Evolutionary conservation across 2,888 invertebrate species (phyloP).

Genomic region (Aspidapion aeneum): DNA sequence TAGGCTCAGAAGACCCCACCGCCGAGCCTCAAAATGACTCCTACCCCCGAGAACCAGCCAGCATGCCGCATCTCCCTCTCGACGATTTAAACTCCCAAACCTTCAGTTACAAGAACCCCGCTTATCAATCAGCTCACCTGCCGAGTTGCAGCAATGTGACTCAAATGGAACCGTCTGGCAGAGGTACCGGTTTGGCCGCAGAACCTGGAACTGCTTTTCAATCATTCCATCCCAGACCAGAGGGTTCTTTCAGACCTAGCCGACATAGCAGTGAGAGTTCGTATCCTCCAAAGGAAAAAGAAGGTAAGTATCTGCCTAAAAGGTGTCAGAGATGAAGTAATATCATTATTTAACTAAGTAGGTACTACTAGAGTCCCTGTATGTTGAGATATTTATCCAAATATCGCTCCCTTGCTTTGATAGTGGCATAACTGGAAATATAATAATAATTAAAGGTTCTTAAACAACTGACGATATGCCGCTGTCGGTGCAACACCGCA

Average conservation of each 20-base stretch:
- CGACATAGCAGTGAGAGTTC: not conserved
- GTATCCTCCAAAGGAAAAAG: not conserved
- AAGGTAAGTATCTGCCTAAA: not conserved
- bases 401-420: no score
- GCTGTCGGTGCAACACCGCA: no score
- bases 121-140: conserved; percentile 73
- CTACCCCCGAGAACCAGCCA: conserved; percentile 53
- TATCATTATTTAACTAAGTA: no score
- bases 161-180: not conserved
- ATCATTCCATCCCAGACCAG: not conserved
- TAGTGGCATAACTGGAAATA: no score
- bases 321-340: no score
- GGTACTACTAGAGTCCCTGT: no score
- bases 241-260: not conserved
- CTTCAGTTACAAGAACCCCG: conserved; percentile 70
- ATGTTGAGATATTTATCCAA: no score
- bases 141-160: conserved; percentile 34
- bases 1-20: not conserved
- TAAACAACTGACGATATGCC: no score
- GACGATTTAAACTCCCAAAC: conserved; percentile 42
- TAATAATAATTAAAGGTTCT: no score
- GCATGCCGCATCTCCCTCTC: conserved; percentile 53
- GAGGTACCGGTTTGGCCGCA: not conserved
- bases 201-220: not conserved
- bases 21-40: conserved; percentile 19